Evolutionary conservation across 2,888 invertebrate genomes (phyloP), one percentile per base, ranked within the genome.

Genomic region (Hymenopus coronatus): DNA sequence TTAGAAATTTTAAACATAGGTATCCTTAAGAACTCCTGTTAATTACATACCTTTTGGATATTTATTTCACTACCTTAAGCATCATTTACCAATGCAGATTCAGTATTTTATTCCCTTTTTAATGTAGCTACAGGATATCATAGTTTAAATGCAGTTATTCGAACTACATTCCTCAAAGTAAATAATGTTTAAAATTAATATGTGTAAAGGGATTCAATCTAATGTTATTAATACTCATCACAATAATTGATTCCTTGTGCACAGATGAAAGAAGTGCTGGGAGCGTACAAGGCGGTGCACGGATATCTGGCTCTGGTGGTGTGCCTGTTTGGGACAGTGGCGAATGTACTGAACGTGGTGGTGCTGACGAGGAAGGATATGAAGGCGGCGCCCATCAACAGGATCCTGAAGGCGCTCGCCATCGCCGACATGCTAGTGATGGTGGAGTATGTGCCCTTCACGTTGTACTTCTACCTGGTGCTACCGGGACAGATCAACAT

Each of bases 391-490:
- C 97, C 98, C 4, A 98, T 98, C 46, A 99, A 99, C 94, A 96
- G 97, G 88, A 98, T 99, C 90, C 95, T 99, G 83, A 98, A 98
- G 0, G 97, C 97, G 8, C 94, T 98, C 54, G 99, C 99, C 0
- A 96, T 98, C 14, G 98, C 98, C 27, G 99, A 99, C 93, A 95
- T 99, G 70, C 95, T 98, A n/a, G 98, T 98, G 27, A 98, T 99
- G 96, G 94, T 98, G 91, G 98, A 98, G 92, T 99, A 98, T 93
- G 97, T 99, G 90, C 98, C 98, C 0, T 98, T 97, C 93, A 96
- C 97, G 3, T 95, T 97, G 88, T 97, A 98, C 93, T 96, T 96
- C 93, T 97, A 97, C 92, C 95, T 97, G 90, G 95, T 91, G 84
- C 88, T 90, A 54, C 88, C 91, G 1, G 90, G 89, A n/a, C 89